Base-by-base conservation (phyloP, 2,888 invertebrate genomes). In the Coelopa pilipes region DNA sequence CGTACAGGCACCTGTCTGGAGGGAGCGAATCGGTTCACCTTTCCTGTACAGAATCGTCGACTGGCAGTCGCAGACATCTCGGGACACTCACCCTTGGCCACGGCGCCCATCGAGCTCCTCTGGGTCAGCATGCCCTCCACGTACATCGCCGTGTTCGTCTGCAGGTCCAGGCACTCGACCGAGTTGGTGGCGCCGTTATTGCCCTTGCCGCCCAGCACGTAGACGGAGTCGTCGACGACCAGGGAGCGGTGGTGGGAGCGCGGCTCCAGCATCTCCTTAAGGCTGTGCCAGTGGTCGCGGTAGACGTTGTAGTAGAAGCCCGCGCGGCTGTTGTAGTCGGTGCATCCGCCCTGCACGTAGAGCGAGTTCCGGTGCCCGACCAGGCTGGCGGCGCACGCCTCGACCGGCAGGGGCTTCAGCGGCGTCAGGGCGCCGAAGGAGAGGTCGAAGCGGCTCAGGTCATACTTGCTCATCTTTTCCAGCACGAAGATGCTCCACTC, bases 181-280 rank as follows among this genome's bases (percentile, higher is more conserved):
- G 79, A 74, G 34, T 78, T 78, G 15, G 81, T 79, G 15, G 80
- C 79, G 13, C 81, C 81, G 17, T 79, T 77, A 4, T 73, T 68
- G 15, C 80, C 79, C 67, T 81, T 82, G 4, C 83, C 83, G 17
- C 83, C 83, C 13, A 84, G 76, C 17, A 82, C 81, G 69, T 82
- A 84, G 10, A 84, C 62, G 55, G 75, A 79, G 60, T 80, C 81
- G 62, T 81, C 79, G 70, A 81, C 69, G 55, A 83, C 77, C 19
- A 82, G 72, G 0, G 83, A 82, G 9, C 83, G 80, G 77, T 84
- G 83, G 72, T 84, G 83, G 1, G 83, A 84, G 45, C 83, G 80
- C 46, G 79, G 75, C 62, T 79, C 76, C 11, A 78, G 72, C 73
- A 84, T 60, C 10, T 80, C 75, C 11, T 77, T 74, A 70, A 82